Conservation (phyloP, 2,113 vertebrate genomes). For the Nipponia nippon region DNA sequence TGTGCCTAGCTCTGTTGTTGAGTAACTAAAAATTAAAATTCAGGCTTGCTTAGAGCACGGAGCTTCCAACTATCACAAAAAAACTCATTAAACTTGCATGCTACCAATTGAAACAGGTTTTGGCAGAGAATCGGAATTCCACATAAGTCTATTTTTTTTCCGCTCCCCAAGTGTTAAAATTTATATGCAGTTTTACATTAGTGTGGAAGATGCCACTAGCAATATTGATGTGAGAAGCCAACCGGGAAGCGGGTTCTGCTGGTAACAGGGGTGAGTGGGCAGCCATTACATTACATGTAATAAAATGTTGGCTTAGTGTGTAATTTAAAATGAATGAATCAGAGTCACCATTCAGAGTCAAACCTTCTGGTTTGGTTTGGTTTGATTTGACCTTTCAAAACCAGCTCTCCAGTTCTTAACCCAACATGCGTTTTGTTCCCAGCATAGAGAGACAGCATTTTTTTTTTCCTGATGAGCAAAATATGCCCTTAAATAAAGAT, state of each 20-base stretch:
- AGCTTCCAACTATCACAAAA: background rate
- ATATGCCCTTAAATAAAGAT: background rate
- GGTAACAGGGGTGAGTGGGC: background rate
- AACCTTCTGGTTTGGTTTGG: background rate
- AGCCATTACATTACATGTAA: fast-evolving
- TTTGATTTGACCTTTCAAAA: background rate
- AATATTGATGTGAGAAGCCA: background rate
- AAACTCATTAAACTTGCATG: background rate
- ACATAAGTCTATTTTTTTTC: background rate
- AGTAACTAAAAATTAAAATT: background rate
- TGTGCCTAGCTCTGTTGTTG: background rate
- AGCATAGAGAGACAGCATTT: background rate
- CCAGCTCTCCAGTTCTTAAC: background rate
- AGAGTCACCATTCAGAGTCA: fast-evolving
- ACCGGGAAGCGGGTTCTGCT: background rate
- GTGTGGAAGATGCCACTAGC: background rate
- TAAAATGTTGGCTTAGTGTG: background rate
- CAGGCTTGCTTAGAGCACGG: background rate
- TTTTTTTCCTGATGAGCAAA: background rate
- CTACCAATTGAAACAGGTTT: background rate
- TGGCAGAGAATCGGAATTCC: background rate
- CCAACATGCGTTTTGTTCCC: background rate
- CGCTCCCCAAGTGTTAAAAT: background rate
- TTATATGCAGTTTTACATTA: background rate
- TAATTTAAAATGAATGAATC: background rate